A percentile compares a stretch with the other conserved stretches of the same genome.
These are phyloP conservation scores for Podarcis siculus DNA, from an alignment of 2,797 vertebrate species.

Conservation along the genomic window DNA sequence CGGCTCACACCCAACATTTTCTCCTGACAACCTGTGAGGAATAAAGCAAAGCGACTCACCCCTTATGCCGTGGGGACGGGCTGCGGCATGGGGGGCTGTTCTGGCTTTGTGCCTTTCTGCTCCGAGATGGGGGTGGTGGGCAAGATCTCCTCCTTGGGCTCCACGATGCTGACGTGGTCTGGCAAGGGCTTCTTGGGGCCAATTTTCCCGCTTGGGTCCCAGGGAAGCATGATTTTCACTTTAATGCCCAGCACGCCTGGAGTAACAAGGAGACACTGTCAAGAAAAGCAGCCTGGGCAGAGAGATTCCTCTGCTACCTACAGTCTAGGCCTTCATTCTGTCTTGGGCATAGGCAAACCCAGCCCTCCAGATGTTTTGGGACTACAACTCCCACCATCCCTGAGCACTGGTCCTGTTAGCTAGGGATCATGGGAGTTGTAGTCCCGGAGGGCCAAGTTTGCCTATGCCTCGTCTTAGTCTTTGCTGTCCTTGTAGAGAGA, in stretches of 20 bases:
- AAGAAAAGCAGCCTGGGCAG: fast-evolving
- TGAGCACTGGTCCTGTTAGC: too few relatives aligned
- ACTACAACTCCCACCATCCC: too few relatives aligned
- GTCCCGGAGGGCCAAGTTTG: too few relatives aligned
- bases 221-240: conserved; percentile 99
- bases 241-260: conserved; percentile 96
- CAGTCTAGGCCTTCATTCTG: too few relatives aligned
- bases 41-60: conserved; percentile 55
- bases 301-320: fast-evolving
- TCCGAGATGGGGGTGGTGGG: conserved; percentile 96
- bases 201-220: conserved; percentile 98
- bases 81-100: conserved; percentile 93
- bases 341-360: too few relatives aligned
- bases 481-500: too few relatives aligned
- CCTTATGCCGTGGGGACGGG: conserved; percentile 84
- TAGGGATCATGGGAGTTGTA: too few relatives aligned
- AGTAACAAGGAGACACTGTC: background rate
- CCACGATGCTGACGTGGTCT: conserved; percentile 97
- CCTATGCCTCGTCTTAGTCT: too few relatives aligned
- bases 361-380: too few relatives aligned
- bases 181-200: conserved; percentile 98
- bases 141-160: conserved; percentile 95
- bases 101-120: conserved; percentile 97
- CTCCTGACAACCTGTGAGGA: fast-evolving
- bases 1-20: background rate